Conservation (phyloP, 2,113 vertebrate species). For the Ia io region DNA sequence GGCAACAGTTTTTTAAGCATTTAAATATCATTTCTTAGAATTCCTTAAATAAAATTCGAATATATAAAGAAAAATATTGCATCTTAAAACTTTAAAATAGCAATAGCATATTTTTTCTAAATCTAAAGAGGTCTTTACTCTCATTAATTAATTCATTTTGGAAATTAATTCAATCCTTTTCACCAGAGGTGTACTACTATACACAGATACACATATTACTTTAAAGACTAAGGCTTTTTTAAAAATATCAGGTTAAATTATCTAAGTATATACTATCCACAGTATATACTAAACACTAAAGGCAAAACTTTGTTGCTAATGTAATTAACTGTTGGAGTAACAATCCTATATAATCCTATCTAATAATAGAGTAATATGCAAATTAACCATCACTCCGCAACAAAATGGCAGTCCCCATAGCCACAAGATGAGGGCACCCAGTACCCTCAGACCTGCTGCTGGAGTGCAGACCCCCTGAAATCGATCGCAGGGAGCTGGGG, state of each 20-base stretch:
- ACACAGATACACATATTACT: not conserved
- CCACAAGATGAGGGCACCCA: too few species aligned
- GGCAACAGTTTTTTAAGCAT: not conserved
- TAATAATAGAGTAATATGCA: too few species aligned
- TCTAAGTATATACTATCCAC: not conserved
- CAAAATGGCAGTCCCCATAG: too few species aligned
- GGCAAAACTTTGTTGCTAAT: not conserved
- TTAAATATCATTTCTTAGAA: conserved; percentile 16
- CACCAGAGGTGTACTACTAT: not conserved
- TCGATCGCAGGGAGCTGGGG: too few species aligned
- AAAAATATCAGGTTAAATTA: conserved; percentile 20
- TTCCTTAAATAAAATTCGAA: conserved; percentile 12
- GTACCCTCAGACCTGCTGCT: too few species aligned
- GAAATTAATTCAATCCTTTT: not conserved
- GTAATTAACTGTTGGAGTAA: not conserved
- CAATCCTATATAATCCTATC: not conserved
- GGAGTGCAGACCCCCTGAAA: too few species aligned
- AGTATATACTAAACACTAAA: not conserved
- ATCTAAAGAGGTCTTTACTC: not conserved
- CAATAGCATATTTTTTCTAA: not conserved
- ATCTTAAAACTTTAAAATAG: conserved; percentile 8
- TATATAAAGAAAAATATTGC: not conserved
- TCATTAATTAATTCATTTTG: not conserved
- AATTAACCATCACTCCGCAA: too few species aligned
- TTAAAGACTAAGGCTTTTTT: not conserved